Evolutionary conservation across 2,888 invertebrate species (phyloP).

Genomic region (Erynnis tages): DNA sequence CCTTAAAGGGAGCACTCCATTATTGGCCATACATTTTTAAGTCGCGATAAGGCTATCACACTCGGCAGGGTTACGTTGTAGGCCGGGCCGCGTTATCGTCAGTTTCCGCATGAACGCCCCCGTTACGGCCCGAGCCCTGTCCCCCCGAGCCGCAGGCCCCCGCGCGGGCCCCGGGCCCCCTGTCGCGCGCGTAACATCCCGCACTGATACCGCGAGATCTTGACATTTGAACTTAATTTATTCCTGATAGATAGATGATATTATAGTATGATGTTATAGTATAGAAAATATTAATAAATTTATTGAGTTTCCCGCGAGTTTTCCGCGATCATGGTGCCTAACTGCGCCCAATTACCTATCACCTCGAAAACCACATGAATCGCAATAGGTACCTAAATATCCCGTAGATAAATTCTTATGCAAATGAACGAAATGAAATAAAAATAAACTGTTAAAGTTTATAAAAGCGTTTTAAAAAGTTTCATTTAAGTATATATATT

Average conservation of each 20-base stretch:
- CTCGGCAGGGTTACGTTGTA: slow-evolving; percentile 73
- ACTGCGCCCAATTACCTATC: too few relatives aligned
- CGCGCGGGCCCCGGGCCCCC: slow-evolving; percentile 24
- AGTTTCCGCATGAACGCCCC: slow-evolving; percentile 79
- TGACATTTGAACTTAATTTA: slow-evolving; percentile 77
- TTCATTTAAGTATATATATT: too few relatives aligned
- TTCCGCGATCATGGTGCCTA: too few relatives aligned
- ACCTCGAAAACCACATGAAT: too few relatives aligned
- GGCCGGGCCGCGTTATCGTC: slow-evolving; percentile 79
- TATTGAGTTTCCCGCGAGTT: neutral
- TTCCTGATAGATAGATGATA: slow-evolving; percentile 39
- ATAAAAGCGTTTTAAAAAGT: too few relatives aligned
- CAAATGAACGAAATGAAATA: too few relatives aligned
- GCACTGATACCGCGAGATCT: slow-evolving; percentile 64
- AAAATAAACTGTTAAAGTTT: too few relatives aligned
- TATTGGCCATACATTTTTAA: slow-evolving; percentile 78
- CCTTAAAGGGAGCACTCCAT: slow-evolving; percentile 42
- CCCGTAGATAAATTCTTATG: too few relatives aligned
- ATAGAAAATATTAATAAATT: neutral
- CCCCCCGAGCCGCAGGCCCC: slow-evolving; percentile 32
- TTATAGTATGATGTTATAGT: neutral
- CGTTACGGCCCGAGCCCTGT: slow-evolving; percentile 60
- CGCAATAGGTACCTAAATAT: too few relatives aligned
- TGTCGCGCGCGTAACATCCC: slow-evolving; percentile 39
- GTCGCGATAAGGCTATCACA: slow-evolving; percentile 62